Conservation (phyloP, 53 echinoderm and acorn worm genomes). For the Arbacia lixula region DNA sequence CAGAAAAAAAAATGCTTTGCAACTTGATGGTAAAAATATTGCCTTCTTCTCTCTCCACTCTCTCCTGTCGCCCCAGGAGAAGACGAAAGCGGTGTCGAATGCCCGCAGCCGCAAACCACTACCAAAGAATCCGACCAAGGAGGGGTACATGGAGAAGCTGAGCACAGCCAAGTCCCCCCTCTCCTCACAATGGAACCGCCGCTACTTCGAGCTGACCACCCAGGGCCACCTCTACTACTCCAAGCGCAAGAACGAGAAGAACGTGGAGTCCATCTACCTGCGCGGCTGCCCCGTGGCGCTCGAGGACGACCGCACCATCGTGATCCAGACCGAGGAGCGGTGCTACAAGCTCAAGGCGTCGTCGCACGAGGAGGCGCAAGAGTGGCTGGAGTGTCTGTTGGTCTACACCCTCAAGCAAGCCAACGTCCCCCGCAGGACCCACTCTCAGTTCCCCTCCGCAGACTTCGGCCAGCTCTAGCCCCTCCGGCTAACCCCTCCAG, state of each 20-base stretch:
- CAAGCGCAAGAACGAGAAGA: constrained; percentile 97
- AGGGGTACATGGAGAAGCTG: constrained; percentile 94
- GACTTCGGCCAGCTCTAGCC: constrained; percentile 19
- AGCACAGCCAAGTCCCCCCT: constrained; percentile 85
- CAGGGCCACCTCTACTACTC: constrained; percentile 98
- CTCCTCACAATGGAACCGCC: constrained; percentile 93
- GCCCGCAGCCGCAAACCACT: constrained; percentile 32
- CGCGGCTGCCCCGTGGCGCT: constrained; percentile 88
- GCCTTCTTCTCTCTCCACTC: no score
- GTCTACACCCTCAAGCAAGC: constrained; percentile 90
- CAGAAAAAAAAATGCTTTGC: no score
- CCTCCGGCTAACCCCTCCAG: not conserved
- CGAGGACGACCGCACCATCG: constrained; percentile 88
- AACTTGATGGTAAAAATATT: no score
- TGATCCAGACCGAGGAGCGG: constrained; percentile 86
- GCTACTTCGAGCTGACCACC: constrained; percentile 96
- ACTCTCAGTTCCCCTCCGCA: constrained; percentile 13
- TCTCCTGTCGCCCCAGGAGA: constrained; percentile 6
- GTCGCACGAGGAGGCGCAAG: constrained; percentile 79
- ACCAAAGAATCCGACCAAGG: constrained; percentile 89
- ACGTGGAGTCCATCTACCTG: constrained; percentile 95
- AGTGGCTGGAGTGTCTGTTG: constrained; percentile 90
- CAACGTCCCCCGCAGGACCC: constrained; percentile 60
- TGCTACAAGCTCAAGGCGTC: constrained; percentile 85
- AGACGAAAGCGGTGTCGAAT: constrained; percentile 23